Evolutionary conservation across 2,797 vertebrate species (phyloP).

Genomic region (Darevskia mixta): DNA sequence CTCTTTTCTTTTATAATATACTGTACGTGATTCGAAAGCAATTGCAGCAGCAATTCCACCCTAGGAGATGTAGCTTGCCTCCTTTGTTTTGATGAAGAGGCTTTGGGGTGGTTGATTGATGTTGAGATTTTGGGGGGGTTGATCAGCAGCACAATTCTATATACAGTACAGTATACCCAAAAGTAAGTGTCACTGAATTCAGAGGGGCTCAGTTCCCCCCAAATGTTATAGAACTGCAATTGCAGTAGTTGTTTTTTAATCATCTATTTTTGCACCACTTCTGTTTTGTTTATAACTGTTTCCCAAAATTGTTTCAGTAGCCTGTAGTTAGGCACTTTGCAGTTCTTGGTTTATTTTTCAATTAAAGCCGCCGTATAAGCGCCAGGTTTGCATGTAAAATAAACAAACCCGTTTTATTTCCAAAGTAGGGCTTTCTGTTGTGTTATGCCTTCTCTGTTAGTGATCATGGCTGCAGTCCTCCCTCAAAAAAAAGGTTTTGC

Average conservation of each 20-base stretch:
- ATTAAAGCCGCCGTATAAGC: neutral
- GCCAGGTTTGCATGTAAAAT: neutral
- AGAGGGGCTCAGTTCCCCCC: neutral
- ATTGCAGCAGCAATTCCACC: neutral
- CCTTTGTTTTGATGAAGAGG: neutral
- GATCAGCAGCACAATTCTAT: neutral
- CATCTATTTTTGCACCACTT: neutral
- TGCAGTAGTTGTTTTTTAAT: neutral
- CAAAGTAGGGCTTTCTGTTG: neutral
- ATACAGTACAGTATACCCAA: neutral
- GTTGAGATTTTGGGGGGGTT: neutral
- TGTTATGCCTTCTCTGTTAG: neutral
- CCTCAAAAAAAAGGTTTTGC: neutral
- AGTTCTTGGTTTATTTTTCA: constrained; percentile 2
- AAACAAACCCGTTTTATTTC: neutral
- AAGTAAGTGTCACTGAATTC: neutral
- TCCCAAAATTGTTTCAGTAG: neutral
- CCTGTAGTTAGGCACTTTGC: neutral
- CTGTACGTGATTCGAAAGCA: neutral
- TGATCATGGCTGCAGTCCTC: neutral
- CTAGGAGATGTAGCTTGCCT: neutral
- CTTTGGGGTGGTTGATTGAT: too few relatives aligned
- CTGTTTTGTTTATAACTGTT: neutral
- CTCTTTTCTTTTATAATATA: neutral
- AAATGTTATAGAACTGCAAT: neutral